Conservation (phyloP, 2,797 vertebrate species). For the Eulemur albifrons region DNA sequence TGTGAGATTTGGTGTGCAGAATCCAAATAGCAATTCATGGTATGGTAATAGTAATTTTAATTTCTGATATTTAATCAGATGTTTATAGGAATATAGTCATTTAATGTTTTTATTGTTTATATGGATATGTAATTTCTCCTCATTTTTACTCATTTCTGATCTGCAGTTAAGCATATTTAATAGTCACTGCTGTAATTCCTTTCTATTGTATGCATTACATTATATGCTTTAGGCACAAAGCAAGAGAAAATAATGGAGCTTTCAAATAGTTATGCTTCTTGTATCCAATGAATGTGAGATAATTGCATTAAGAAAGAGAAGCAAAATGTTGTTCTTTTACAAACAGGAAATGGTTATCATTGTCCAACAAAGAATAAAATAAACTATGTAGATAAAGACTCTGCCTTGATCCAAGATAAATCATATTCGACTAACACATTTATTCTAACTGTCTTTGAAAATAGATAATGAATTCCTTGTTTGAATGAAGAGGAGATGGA, state of each 20-base stretch:
- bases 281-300: conserved; percentile 63
- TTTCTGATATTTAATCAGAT: conserved; percentile 40
- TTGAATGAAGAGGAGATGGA: background rate
- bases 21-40: background rate
- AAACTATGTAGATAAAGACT: conserved; percentile 38
- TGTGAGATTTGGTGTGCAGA: background rate
- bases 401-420: conserved; percentile 7
- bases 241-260: conserved; percentile 49
- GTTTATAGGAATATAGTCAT: conserved; percentile 41
- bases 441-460: conserved; percentile 48
- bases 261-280: conserved; percentile 61
- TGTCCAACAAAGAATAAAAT: conserved; percentile 44
- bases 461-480: conserved; percentile 7
- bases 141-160: conserved; percentile 52
- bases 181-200: conserved; percentile 26
- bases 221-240: conserved; percentile 38
- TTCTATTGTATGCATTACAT: background rate
- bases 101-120: conserved; percentile 50
- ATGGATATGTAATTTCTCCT: conserved; percentile 34
- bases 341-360: conserved; percentile 54
- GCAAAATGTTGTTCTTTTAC: conserved; percentile 43
- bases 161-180: conserved; percentile 42
- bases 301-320: conserved; percentile 67
- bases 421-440: background rate
- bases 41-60: background rate